Evolutionary conservation across 2,797 vertebrate genomes (phyloP).

Genomic region (Chrosomus eos): DNA sequence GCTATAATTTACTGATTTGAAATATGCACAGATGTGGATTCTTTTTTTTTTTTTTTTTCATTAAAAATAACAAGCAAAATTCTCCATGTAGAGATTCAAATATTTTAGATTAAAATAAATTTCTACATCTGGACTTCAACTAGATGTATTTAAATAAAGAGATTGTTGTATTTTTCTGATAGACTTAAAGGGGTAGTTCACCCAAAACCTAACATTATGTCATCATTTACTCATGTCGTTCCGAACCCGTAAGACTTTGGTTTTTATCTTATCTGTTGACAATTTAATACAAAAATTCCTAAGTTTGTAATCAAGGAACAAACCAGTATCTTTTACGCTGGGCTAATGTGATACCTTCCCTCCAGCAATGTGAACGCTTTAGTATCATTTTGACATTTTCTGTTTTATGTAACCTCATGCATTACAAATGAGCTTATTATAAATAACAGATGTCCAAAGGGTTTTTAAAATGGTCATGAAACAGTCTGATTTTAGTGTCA

Average conservation of each 20-base stretch:
- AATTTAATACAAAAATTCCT: neutral
- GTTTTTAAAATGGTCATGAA: conserved; percentile 63
- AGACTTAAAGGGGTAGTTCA: too few relatives aligned
- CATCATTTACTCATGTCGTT: too few relatives aligned
- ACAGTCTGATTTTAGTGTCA: conserved; percentile 48
- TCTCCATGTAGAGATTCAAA: too few relatives aligned
- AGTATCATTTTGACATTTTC: conserved; percentile 69
- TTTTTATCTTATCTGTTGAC: neutral
- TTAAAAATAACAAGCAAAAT: too few relatives aligned
- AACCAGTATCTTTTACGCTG: conserved; percentile 50
- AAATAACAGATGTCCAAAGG: conserved; percentile 72
- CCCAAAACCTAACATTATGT: too few relatives aligned
- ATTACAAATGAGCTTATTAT: conserved; percentile 71
- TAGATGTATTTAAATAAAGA: too few relatives aligned
- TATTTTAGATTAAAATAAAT: too few relatives aligned
- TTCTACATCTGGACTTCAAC: too few relatives aligned
- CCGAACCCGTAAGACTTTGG: too few relatives aligned
- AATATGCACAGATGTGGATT: neutral
- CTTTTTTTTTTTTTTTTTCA: too few relatives aligned
- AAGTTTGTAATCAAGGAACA: neutral
- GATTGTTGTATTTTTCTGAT: too few relatives aligned
- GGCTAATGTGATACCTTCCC: conserved; percentile 58
- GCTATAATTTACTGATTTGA: neutral
- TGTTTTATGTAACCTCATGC: conserved; percentile 70
- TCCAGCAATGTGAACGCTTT: conserved; percentile 44